Percentiles rank a stretch among this genome's conserved stretches.
Conservation (phyloP, 2,113 vertebrate genomes). For the Donacobius atricapilla region DNA sequence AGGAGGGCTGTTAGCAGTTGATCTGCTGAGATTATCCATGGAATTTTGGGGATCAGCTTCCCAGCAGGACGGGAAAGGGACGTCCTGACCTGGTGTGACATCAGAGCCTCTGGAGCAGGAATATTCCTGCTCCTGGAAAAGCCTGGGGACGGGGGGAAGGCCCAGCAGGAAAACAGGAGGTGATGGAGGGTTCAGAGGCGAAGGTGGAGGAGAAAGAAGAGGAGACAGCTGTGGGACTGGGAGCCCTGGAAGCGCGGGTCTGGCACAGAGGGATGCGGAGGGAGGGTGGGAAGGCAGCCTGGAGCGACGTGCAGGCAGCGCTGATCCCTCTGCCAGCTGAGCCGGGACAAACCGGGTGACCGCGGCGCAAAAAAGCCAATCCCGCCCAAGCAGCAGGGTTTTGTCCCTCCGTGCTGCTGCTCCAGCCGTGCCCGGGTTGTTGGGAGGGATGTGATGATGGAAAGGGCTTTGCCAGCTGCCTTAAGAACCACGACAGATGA, state of each 20-base stretch:
- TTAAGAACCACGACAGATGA: neutral
- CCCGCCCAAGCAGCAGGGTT: rapidly evolving
- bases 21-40: neutral
- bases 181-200: rapidly evolving
- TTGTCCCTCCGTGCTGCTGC: neutral
- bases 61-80: rapidly evolving
- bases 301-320: neutral
- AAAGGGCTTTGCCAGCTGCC: neutral
- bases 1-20: neutral
- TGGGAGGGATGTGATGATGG: neutral
- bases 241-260: neutral
- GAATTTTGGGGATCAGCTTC: neutral
- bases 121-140: neutral
- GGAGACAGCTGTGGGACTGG: neutral
- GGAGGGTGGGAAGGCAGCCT: neutral
- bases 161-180: neutral
- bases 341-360: rapidly evolving
- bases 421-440: neutral
- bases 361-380: too few relatives aligned
- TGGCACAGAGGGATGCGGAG: neutral
- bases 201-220: neutral
- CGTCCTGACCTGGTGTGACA: neutral
- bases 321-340: neutral
- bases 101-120: neutral
- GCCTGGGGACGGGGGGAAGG: neutral